Evolutionary conservation across 1,140 invertebrate genomes (phyloP), one percentile per base, ranked within the genome.

Genomic region (Drosophila prosaltans): DNA sequence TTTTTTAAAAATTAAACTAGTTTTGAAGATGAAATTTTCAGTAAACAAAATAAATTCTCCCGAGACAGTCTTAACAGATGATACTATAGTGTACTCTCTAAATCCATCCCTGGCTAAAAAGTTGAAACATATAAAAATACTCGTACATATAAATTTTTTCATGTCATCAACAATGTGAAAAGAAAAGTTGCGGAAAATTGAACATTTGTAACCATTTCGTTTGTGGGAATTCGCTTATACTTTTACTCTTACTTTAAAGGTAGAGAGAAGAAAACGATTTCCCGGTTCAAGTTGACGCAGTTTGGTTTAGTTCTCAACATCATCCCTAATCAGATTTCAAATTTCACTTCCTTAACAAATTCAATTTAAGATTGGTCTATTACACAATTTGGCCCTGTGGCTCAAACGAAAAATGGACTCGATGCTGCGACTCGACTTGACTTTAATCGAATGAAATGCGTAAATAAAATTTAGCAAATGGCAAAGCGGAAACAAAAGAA

Each of bases 401-500:
- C 45, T 24, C 7, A 51, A 51, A 6, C 24, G 24, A 51, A 51
- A 51, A 51, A 51, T 26, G 45, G 45, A 51, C 45, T 51, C 45
- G 9, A 51, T 51, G 32, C 32, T 51, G 32, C 32, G 32, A 36
- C 32, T 36, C 6, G 32, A 36, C 57, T 58, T 36, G n/a, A 66
- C 72, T 72, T 74, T 88, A 88, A 86, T 88, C 70, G 70, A 88
- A 86, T 88, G 69, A 83, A 80, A 69, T 86, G 80, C 70, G 76
- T 86, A 88, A 83, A 86, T 86, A 77, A 68, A 78, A 83, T 86
- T 88, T 71, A 59, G 5, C 21, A 39, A 43, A 66, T 24, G 28
- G 28, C 2, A 26, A 69, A 57, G 62, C 43, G 48, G 32, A 70
- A 60, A 57, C 65, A 68, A 51, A 36, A 61, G 41, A n/a, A 40